phyloP scores from a whole-genome alignment of 2,888 invertebrate species.

The Trachelus iudaicus region DNA sequence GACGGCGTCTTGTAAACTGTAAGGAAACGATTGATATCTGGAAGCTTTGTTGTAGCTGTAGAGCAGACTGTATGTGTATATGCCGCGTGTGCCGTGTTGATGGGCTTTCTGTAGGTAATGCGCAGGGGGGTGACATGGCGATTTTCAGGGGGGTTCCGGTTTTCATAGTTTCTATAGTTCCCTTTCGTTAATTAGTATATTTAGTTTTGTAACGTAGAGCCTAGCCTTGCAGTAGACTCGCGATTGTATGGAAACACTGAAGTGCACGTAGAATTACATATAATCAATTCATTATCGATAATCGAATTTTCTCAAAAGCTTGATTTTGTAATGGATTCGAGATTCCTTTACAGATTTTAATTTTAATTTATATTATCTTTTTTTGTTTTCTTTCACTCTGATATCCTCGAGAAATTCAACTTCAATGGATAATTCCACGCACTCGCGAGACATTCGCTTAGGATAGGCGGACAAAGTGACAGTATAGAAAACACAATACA shows the following conservation, averaged over 20 bases:
- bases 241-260: constrained; percentile 2
- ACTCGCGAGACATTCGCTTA: constrained; percentile 23
- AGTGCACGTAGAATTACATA: constrained; percentile 5
- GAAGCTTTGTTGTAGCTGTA: constrained; percentile 55
- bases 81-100: constrained; percentile 25
- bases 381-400: constrained; percentile 8
- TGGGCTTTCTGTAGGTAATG: constrained; percentile 27
- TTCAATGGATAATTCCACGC: neutral
- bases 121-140: constrained; percentile 23
- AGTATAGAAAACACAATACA: constrained; percentile 60
- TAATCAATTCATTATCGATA: neutral
- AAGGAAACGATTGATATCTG: constrained; percentile 64
- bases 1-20: constrained; percentile 43
- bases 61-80: constrained; percentile 52
- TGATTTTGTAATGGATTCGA: neutral
- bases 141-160: constrained; percentile 21
- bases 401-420: neutral
- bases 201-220: constrained; percentile 40
- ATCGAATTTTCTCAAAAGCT: neutral
- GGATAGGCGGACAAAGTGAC: constrained; percentile 48
- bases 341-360: too few species aligned
- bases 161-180: constrained; percentile 25
- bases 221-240: constrained; percentile 31
- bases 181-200: constrained; percentile 29
- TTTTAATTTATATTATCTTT: constrained; percentile 4